Evolutionary conservation across 92 coral and sea anemone genomes (phyloP), one percentile per base, ranked within the genome.

Genomic region (Muricea muricata): DNA sequence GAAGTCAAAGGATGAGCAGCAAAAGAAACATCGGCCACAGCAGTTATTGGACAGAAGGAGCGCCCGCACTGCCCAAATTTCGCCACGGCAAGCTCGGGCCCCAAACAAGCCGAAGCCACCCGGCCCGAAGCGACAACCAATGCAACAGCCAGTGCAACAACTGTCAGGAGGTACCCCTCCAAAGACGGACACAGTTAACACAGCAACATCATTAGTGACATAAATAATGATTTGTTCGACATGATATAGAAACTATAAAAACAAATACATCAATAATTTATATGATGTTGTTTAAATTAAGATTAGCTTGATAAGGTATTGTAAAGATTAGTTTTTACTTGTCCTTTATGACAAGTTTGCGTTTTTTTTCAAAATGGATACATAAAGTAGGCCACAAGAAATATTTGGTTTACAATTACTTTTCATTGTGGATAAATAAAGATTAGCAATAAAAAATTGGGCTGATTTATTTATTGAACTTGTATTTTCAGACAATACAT

Each of bases 1-100:
- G 82, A 77, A 77, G 82, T 77, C 82, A 57, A 74, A 55, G 39
- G 61, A 77, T 58, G 82, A 77, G 58, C 67, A 78, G 55, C 80
- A 75, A 24, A 78, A 78, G 63, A 78, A 78, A 20, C 54, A 50
- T 0, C 25, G 42, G 52, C n/a, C n/a, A n/a, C 58, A 55, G 69
- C 61, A 58, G 45, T 11, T 28, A 63, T 20, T 18, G 21, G 37
- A 63, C 70, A 63, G 70, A 63, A 63, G 70, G 30, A 28, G 70
- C 33, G 71, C 58, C 40, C 83, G 83, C 46, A 78, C 83, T 34
- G 83, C 83, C 31, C 83, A 78, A 58, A 78, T 78, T 40, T 71
- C 61, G 32, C 83, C 83, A 30, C 82, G 37, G 35, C 82, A 77
- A 77, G 24, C 65, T 28, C 82, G 82, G 4, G 14, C 69, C 58